Conservation (phyloP, 2,797 vertebrate genomes). For the Remorina albescens region DNA sequence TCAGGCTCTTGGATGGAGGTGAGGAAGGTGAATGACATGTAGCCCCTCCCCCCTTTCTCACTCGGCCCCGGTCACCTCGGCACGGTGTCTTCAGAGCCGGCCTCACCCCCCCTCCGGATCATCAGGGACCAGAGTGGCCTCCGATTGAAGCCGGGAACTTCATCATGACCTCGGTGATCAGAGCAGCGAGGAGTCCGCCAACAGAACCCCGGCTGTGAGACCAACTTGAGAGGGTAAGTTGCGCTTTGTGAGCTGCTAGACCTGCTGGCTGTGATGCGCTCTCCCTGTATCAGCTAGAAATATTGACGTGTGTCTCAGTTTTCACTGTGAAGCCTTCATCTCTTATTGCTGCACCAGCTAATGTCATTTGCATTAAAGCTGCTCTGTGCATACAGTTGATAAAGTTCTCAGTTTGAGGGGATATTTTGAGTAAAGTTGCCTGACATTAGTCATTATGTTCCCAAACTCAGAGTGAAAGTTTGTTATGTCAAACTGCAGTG, state of each 20-base stretch:
- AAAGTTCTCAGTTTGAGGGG: slow-evolving; percentile 5
- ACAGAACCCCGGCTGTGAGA: slow-evolving; percentile 36
- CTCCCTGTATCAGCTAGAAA: slow-evolving; percentile 32
- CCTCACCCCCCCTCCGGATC: slow-evolving; percentile 40
- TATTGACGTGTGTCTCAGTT: slow-evolving; percentile 38
- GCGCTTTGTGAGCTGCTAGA: slow-evolving; percentile 8
- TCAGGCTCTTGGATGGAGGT: slow-evolving; percentile 22
- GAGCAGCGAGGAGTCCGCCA: slow-evolving; percentile 38
- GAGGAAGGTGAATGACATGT: slow-evolving; percentile 47
- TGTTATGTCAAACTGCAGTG: not conserved
- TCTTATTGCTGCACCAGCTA: slow-evolving; percentile 38
- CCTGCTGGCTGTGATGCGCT: not conserved
- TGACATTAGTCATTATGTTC: slow-evolving; percentile 28
- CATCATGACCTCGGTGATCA: slow-evolving; percentile 52
- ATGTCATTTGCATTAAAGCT: not conserved
- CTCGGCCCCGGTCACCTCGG: slow-evolving; percentile 60
- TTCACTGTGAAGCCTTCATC: slow-evolving; percentile 26
- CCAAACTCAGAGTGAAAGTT: slow-evolving; percentile 60
- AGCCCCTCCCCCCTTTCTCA: slow-evolving; percentile 39
- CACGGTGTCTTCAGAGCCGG: slow-evolving; percentile 49
- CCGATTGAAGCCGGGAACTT: slow-evolving; percentile 18
- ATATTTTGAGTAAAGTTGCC: too few relatives aligned
- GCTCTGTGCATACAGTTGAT: not conserved
- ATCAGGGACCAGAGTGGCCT: slow-evolving; percentile 14
- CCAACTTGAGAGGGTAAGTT: slow-evolving; percentile 74